phyloP scores from a whole-genome alignment of 2,113 vertebrate species.

The Balaeniceps rex region DNA sequence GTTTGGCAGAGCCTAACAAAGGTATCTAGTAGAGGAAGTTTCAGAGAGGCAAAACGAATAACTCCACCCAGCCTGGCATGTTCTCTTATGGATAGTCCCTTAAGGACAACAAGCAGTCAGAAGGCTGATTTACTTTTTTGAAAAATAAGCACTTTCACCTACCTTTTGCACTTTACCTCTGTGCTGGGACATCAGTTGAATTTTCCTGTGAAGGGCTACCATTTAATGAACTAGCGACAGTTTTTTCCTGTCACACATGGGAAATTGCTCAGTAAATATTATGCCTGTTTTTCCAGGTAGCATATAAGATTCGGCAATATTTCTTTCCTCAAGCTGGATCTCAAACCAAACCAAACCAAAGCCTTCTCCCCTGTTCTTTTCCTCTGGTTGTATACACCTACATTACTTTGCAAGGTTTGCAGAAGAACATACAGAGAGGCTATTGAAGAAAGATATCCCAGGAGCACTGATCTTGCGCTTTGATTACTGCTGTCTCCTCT shows the following conservation, averaged over 20 bases:
- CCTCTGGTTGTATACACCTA: not conserved
- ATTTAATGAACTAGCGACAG: not conserved
- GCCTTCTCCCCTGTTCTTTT: not conserved
- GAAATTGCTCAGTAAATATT: not conserved
- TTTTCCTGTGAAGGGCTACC: not conserved
- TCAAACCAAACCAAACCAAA: not conserved
- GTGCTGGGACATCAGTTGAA: not conserved
- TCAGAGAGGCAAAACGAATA: not conserved
- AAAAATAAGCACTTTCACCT: not conserved
- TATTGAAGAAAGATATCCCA: not conserved
- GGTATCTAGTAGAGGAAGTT: not conserved
- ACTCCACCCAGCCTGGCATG: not conserved
- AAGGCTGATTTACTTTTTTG: not conserved
- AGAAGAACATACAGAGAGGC: not conserved
- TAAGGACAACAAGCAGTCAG: not conserved
- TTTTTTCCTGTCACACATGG: not conserved
- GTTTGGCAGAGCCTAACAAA: not conserved
- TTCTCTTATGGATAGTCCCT: not conserved
- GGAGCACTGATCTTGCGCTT: not conserved
- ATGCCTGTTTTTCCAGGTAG: not conserved
- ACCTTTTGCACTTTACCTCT: not conserved
- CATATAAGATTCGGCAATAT: not conserved
- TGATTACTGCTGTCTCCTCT: constrained; percentile 34
- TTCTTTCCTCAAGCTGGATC: not conserved
- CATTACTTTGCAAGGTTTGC: not conserved